Evolutionary conservation across 2,113 vertebrate species (phyloP).

Genomic region (Orcinus orca): DNA sequence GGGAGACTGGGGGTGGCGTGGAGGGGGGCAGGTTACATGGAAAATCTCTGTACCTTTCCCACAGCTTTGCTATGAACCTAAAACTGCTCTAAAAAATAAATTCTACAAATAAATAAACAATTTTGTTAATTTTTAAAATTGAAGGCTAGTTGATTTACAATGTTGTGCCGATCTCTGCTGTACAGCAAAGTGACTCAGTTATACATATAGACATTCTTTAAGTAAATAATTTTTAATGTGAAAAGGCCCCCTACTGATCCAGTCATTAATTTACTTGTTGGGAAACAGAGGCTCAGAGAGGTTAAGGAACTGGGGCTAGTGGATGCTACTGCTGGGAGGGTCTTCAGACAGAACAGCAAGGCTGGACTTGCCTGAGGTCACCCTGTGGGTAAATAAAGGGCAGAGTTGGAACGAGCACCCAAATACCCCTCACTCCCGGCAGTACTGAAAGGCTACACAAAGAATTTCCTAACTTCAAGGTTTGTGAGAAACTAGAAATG

Average conservation of each 20-base stretch:
- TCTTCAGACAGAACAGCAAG: neutral
- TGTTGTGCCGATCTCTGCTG: neutral
- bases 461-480: conserved; percentile 12
- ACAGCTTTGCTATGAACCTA: neutral
- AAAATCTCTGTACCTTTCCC: neutral
- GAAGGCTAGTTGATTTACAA: neutral
- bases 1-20: fast-evolving
- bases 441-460: neutral
- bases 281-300: neutral
- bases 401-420: neutral
- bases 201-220: neutral
- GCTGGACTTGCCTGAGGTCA: neutral
- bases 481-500: neutral
- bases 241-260: neutral
- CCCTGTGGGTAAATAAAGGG: neutral
- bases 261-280: neutral
- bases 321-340: neutral
- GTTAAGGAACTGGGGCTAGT: neutral
- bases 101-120: neutral
- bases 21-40: neutral
- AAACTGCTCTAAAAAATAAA: neutral
- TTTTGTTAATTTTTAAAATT: neutral
- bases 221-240: neutral
- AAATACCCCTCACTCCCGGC: neutral
- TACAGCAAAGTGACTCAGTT: neutral